Conservation (phyloP, 2,113 vertebrate genomes). For the Leptobrachium ailaonicum region DNA sequence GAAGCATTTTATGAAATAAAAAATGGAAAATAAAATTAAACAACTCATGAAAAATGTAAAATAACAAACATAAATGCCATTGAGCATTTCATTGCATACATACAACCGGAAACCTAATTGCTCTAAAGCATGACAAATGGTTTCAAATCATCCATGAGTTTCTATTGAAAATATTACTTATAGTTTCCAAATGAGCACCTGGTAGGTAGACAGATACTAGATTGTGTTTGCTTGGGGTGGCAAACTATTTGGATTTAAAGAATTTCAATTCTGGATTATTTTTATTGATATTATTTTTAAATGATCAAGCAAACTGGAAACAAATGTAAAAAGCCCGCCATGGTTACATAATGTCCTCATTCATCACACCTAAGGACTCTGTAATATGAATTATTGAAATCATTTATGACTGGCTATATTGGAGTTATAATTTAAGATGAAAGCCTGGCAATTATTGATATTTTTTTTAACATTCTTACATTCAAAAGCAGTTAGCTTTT, state of each 20-base stretch:
- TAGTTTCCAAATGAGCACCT: too few species aligned
- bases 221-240: neutral
- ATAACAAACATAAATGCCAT: slow-evolving; percentile 1
- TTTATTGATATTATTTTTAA: neutral
- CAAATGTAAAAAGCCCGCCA: neutral
- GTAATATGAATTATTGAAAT: slow-evolving; percentile 43
- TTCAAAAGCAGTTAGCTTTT: neutral
- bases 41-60: slow-evolving; percentile 2
- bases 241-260: slow-evolving; percentile 13
- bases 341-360: slow-evolving; percentile 40
- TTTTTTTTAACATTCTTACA: slow-evolving; percentile 24
- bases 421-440: slow-evolving; percentile 18
- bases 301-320: slow-evolving; percentile 15
- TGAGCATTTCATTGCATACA: too few species aligned
- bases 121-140: too few species aligned
- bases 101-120: too few species aligned
- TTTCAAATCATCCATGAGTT: too few species aligned
- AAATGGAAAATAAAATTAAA: slow-evolving; percentile 9
- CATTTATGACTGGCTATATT: slow-evolving; percentile 40
- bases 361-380: slow-evolving; percentile 40
- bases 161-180: too few species aligned
- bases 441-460: slow-evolving; percentile 43
- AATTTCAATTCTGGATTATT: neutral
- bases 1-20: slow-evolving; percentile 26
- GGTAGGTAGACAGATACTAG: neutral